A percentile compares a stretch with the other conserved stretches of the same genome.
phyloP scores from a whole-genome alignment of 2,888 invertebrate genomes.

The Gortyna flavago region DNA sequence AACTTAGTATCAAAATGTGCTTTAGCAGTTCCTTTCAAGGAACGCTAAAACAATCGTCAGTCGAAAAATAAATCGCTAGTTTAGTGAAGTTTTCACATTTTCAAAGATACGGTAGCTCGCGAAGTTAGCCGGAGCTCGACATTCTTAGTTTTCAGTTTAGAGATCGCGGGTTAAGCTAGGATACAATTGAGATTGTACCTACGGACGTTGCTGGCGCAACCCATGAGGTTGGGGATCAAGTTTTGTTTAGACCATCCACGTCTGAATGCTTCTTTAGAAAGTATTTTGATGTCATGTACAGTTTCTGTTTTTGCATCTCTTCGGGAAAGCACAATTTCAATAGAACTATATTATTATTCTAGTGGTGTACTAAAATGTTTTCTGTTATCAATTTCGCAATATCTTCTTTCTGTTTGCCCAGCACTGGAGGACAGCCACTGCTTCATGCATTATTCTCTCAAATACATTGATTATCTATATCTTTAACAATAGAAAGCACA shows the following conservation, averaged over 20 bases:
- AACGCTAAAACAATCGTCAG: slow-evolving; percentile 64
- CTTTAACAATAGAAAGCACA: slow-evolving; percentile 6
- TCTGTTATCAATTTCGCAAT: slow-evolving; percentile 7
- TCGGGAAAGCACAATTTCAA: neutral
- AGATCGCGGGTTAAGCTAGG: slow-evolving; percentile 68
- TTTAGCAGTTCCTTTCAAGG: slow-evolving; percentile 35
- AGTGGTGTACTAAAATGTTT: neutral
- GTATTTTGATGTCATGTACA: neutral
- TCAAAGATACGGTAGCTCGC: slow-evolving; percentile 63
- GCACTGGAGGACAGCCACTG: neutral
- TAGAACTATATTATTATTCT: neutral
- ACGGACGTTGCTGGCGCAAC: slow-evolving; percentile 50
- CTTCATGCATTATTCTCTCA: slow-evolving; percentile 27
- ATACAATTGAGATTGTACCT: slow-evolving; percentile 65
- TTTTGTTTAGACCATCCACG: slow-evolving; percentile 5
- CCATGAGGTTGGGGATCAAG: slow-evolving; percentile 23
- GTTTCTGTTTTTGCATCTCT: neutral
- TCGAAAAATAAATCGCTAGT: slow-evolving; percentile 66
- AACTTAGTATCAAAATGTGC: slow-evolving; percentile 22
- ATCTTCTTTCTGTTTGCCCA: neutral
- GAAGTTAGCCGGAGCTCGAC: slow-evolving; percentile 58
- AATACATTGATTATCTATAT: slow-evolving; percentile 17
- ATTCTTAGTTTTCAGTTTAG: slow-evolving; percentile 72
- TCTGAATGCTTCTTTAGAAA: neutral
- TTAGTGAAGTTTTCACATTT: slow-evolving; percentile 72